phyloP scores from a whole-genome alignment of 2,888 invertebrate genomes.

The Halictus quadricinctus region DNA sequence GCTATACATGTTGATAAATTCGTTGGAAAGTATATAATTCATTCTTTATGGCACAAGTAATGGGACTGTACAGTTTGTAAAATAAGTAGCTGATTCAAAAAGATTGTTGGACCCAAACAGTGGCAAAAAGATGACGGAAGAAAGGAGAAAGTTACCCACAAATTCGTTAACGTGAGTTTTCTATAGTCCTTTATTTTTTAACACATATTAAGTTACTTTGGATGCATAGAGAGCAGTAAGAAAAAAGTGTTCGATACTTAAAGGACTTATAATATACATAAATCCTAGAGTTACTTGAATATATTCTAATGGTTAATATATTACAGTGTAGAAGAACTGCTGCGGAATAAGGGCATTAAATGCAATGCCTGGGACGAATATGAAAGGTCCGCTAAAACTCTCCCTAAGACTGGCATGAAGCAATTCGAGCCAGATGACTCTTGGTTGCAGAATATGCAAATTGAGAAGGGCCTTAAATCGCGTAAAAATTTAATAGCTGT shows the following conservation, averaged over 20 bases:
- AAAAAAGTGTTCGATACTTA: not conserved
- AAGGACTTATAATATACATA: not conserved
- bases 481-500: conserved; percentile 84
- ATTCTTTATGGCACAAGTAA: conserved; percentile 11
- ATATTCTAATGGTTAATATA: conserved; percentile 10
- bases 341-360: conserved; percentile 76
- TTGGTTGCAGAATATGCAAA: conserved; percentile 86
- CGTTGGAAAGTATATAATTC: not conserved
- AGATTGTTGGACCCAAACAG: not conserved
- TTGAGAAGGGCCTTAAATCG: conserved; percentile 84
- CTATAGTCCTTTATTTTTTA: not conserved
- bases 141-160: conserved; percentile 27
- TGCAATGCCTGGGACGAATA: conserved; percentile 74
- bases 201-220: not conserved
- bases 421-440: conserved; percentile 84
- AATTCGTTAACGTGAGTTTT: conserved; percentile 58
- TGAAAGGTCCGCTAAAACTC: conserved; percentile 81
- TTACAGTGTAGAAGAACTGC: conserved; percentile 75
- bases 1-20: not conserved
- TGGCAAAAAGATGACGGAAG: conserved; percentile 45
- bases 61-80: not conserved
- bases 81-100: not conserved
- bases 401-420: conserved; percentile 85
- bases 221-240: not conserved
- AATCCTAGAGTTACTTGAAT: not conserved